These are phyloP conservation scores for Pachyseris speciosa DNA, from an alignment of 64 coral and sea anemone species.

Conservation along the genomic window DNA sequence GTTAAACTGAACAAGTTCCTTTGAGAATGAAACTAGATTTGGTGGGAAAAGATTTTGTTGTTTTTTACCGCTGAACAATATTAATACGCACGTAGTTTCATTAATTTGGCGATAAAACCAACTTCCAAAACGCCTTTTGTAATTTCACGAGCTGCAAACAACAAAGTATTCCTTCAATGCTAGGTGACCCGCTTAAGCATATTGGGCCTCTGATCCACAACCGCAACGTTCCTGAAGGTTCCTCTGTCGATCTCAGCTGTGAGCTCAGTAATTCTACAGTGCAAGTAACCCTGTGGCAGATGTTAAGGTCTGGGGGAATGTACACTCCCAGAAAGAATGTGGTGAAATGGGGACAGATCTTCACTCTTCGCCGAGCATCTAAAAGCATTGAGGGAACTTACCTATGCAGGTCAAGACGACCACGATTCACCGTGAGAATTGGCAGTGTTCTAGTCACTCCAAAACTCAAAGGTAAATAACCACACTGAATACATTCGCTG, in stretches of 20 bases:
- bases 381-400: not conserved
- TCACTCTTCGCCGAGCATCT: constrained; percentile 11
- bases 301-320: not conserved
- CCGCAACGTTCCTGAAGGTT: constrained; percentile 16
- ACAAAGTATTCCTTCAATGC: not conserved
- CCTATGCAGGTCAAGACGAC: not conserved
- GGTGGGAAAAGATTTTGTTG: no score
- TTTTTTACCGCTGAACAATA: no score
- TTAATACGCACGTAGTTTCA: no score
- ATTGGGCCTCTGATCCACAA: not conserved
- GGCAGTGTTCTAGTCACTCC: not conserved
- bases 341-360: constrained; percentile 37
- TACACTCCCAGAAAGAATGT: constrained; percentile 31
- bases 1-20: no score
- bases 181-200: not conserved
- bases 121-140: no score
- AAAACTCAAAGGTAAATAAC: not conserved
- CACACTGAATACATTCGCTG: not conserved
- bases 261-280: not conserved
- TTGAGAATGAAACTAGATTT: no score
- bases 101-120: no score
- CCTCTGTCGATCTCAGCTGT: constrained; percentile 30
- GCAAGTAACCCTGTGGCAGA: constrained; percentile 36
- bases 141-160: not conserved
- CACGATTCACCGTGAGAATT: not conserved